Evolutionary conservation across 92 coral and sea anemone species (phyloP).

Genomic region (Epizoanthus ramosus): DNA sequence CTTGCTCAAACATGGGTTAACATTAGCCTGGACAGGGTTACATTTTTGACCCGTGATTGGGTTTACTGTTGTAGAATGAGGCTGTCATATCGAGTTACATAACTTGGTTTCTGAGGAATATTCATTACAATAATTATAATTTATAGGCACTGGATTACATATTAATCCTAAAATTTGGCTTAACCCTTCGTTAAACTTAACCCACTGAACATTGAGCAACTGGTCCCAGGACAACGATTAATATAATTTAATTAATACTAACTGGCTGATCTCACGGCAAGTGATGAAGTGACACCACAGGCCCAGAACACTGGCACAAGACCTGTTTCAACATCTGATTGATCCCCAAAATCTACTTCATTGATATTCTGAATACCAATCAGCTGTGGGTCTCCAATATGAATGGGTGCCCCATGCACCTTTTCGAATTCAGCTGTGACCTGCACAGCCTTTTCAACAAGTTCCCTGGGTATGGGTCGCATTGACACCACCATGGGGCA

Average conservation of each 20-base stretch:
- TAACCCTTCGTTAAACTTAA: too few relatives aligned
- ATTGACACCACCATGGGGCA: conserved; percentile 88
- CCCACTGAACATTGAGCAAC: too few relatives aligned
- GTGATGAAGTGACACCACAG: conserved; percentile 72
- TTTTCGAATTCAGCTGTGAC: conserved; percentile 78
- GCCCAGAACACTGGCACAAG: conserved; percentile 90
- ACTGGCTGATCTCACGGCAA: conserved; percentile 76
- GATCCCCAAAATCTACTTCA: conserved; percentile 60
- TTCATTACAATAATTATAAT: too few relatives aligned
- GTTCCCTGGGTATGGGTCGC: conserved; percentile 73
- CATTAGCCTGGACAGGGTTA: too few relatives aligned
- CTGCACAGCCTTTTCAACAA: conserved; percentile 72
- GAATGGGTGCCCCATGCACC: conserved; percentile 97
- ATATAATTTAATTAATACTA: conserved; percentile 39
- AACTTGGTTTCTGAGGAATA: too few relatives aligned
- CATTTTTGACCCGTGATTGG: too few relatives aligned
- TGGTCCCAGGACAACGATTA: too few relatives aligned
- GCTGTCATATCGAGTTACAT: too few relatives aligned
- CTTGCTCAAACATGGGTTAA: too few relatives aligned
- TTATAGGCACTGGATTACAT: too few relatives aligned
- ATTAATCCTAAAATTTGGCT: too few relatives aligned
- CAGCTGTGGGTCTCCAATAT: conserved; percentile 85
- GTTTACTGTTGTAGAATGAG: too few relatives aligned
- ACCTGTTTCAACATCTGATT: conserved; percentile 50
- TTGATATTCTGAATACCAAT: conserved; percentile 71